Base-by-base conservation (phyloP, 2,113 vertebrate genomes). In the Leptosomus discolor region DNA sequence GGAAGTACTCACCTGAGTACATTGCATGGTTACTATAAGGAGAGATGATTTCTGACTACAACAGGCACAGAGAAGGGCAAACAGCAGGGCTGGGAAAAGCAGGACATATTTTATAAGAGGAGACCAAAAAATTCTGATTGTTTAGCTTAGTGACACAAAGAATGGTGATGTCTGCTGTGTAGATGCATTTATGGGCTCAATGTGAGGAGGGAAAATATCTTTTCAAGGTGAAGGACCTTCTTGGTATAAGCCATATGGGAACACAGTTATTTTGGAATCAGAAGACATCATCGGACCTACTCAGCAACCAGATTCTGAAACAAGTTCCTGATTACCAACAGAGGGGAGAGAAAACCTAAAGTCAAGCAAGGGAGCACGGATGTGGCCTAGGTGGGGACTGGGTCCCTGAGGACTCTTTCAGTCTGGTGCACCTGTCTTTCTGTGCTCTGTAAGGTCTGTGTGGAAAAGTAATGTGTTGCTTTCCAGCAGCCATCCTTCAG, bases 321-420 rank as follows among this genome's bases (percentile, higher is more conserved):
- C 12, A 68, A 30, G 14, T 32, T 56, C 29, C 34, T 64, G 22
- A 48, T 51, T 83, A 27, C 4, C 74, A 21, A 29, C 8, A 54
- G 3, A 61, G 12, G 6, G 85, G 19, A 78, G 12, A 71, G 14
- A 50, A 69, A 51, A 54, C 2, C 6, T n/a, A 43, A n/a, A 24
- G 17, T 56, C 2, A 3, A n/a, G 17, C 12, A 68, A 71, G 21
- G 10, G 5, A 70, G 21, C 13, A 37, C 0, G 2, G 19, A 15
- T 34, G 34, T 73, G 8, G 15, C 10, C 36, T 20, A 54, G 36
- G 12, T 70, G 11, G 29, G 10, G 6, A 8, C 24, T 39, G 17
- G 7, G 61, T 22, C 20, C 20, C 26, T 36, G 36, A 65, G 45
- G 18, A 74, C 3, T 6, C 10, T 57, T 73, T 65, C 30, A 56